phyloP scores from a whole-genome alignment of 2,113 vertebrate genomes.

The Xyrauchen texanus region DNA sequence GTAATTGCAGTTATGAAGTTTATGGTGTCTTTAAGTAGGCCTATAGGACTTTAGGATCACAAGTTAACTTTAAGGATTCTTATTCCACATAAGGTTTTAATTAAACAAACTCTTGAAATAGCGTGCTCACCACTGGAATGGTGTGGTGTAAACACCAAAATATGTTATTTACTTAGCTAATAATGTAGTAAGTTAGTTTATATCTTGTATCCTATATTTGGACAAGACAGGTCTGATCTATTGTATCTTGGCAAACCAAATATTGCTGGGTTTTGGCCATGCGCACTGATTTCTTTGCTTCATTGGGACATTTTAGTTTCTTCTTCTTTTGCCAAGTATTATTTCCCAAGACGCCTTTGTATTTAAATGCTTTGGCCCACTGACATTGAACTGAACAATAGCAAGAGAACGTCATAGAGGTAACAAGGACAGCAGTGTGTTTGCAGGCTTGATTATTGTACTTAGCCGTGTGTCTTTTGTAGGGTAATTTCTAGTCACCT shows the following conservation, averaged over 20 bases:
- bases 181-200: not conserved
- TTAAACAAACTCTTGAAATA: not conserved
- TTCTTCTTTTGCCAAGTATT: constrained; percentile 35
- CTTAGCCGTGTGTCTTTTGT: constrained; percentile 13
- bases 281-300: not conserved
- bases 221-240: not conserved
- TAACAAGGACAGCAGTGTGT: constrained; percentile 35
- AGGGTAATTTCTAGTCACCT: constrained; percentile 52
- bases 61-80: no score
- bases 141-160: not conserved
- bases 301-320: not conserved
- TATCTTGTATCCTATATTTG: not conserved
- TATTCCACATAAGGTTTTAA: not conserved
- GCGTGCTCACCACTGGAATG: constrained; percentile 10
- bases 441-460: constrained; percentile 25
- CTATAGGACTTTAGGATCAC: no score
- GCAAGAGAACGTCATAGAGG: constrained; percentile 11
- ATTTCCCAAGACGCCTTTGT: constrained; percentile 25
- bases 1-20: no score
- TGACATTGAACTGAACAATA: constrained; percentile 32
- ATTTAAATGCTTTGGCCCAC: constrained; percentile 27
- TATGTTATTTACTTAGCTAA: not conserved
- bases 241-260: not conserved
- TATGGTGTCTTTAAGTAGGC: no score
- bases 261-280: not conserved